These are phyloP conservation scores for Vanacampus margaritifer DNA, from an alignment of 2,113 vertebrate species.

Conservation along the genomic window DNA sequence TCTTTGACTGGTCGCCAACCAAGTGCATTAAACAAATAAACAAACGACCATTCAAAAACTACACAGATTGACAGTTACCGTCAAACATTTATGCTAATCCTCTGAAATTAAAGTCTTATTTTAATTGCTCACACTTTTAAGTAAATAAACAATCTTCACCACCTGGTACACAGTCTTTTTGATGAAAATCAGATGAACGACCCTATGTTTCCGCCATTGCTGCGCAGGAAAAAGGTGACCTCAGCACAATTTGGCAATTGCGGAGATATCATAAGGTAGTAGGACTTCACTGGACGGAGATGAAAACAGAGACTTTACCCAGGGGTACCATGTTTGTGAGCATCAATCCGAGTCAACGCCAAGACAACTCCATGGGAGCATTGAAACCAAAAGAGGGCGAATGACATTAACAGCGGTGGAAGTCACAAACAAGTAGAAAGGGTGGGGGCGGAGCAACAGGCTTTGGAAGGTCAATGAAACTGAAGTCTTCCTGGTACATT, in stretches of 20 bases:
- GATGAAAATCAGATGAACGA: neutral
- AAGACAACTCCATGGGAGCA: constrained; percentile 26
- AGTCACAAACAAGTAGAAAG: constrained; percentile 22
- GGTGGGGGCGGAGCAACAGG: constrained; percentile 9
- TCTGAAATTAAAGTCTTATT: no score
- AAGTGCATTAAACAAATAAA: no score
- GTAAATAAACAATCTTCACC: constrained; percentile 44
- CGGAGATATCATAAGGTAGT: constrained; percentile 38
- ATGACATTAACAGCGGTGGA: constrained; percentile 25
- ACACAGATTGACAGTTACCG: no score
- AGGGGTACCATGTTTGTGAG: constrained; percentile 52
- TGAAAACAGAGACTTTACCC: constrained; percentile 46
- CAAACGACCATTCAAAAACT: no score
- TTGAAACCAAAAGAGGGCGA: constrained; percentile 30
- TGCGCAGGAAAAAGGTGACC: constrained; percentile 22
- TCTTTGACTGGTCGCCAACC: no score
- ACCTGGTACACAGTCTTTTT: neutral
- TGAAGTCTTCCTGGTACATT: constrained; percentile 13
- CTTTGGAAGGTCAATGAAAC: constrained; percentile 8
- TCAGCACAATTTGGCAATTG: constrained; percentile 18
- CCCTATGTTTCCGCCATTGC: constrained; percentile 19
- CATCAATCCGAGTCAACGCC: constrained; percentile 44
- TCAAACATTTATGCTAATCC: no score
- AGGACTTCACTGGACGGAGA: constrained; percentile 36
- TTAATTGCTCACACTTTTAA: constrained; percentile 27